These are phyloP conservation scores for Phoeniculus purpureus DNA, from an alignment of 2,797 vertebrate species.

Conservation along the genomic window DNA sequence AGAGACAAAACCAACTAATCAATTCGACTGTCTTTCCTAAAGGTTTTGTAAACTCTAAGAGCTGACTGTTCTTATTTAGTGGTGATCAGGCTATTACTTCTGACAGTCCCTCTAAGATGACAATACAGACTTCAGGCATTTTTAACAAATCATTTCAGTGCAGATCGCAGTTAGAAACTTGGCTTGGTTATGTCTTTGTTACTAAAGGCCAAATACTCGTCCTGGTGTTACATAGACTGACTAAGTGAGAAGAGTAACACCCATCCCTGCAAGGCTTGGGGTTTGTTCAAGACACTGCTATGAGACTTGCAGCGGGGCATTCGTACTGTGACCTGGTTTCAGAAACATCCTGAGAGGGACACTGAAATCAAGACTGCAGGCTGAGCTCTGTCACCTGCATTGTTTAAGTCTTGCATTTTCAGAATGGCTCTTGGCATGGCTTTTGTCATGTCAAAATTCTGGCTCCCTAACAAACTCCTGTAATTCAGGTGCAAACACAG, in stretches of 20 bases:
- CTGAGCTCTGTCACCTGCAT: not conserved
- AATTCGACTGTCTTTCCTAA: conserved; percentile 26
- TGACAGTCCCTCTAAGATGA: not conserved
- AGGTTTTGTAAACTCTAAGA: conserved; percentile 16
- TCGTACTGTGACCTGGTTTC: not conserved
- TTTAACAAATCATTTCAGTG: not conserved
- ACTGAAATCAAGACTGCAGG: not conserved
- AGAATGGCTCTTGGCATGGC: not conserved
- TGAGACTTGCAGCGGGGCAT: not conserved
- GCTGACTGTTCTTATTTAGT: not conserved
- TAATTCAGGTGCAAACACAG: conserved; percentile 8
- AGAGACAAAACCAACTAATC: conserved; percentile 7
- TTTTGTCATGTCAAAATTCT: not conserved
- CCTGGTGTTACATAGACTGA: fast-evolving
- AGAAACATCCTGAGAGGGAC: not conserved
- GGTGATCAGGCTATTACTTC: not conserved
- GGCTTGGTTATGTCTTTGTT: not conserved
- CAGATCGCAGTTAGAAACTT: not conserved
- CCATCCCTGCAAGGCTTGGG: not conserved
- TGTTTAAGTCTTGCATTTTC: conserved; percentile 4
- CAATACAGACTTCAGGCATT: not conserved
- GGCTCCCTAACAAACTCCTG: not conserved
- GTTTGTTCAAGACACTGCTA: not conserved
- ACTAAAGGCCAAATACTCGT: not conserved
- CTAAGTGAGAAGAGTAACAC: not conserved